Percentiles rank a stretch among this genome's conserved stretches.
Evolutionary conservation across 2,797 vertebrate species (phyloP).

Genomic region (Gephyroberyx darwinii): DNA sequence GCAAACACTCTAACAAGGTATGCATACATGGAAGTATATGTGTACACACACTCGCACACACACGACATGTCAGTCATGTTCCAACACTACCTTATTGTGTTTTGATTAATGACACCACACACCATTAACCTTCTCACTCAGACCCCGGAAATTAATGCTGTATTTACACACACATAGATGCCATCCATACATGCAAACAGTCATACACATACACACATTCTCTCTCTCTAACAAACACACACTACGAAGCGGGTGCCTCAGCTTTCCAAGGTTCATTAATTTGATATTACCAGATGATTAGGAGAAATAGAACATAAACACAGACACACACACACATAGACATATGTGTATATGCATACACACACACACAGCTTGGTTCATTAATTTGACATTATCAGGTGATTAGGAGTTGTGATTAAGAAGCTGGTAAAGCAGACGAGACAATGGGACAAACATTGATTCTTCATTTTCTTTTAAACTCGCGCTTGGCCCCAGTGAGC

Average conservation of each 20-base stretch:
- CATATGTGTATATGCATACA: constrained; percentile 8
- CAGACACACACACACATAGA: background rate
- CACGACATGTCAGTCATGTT: constrained; percentile 29
- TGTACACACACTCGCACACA: background rate
- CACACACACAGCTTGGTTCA: constrained; percentile 36
- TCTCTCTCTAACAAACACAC: background rate
- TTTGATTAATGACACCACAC: constrained; percentile 55
- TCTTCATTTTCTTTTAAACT: constrained; percentile 47
- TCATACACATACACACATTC: background rate
- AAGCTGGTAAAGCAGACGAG: constrained; percentile 31
- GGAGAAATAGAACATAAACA: constrained; percentile 8
- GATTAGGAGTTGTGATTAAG: constrained; percentile 61
- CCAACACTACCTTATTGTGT: constrained; percentile 41
- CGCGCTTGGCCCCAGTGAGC: background rate
- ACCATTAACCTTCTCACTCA: constrained; percentile 59
- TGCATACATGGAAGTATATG: too few relatives aligned
- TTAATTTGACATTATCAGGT: constrained; percentile 63
- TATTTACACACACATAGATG: constrained; percentile 20
- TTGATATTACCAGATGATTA: constrained; percentile 35
- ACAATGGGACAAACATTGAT: constrained; percentile 55
- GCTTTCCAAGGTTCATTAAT: constrained; percentile 23
- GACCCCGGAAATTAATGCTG: constrained; percentile 40
- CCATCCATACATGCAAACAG: background rate
- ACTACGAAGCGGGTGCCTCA: background rate
- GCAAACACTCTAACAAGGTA: too few relatives aligned